Percentiles rank a stretch among this genome's conserved stretches.
Evolutionary conservation across 2,113 vertebrate genomes (phyloP).

Genomic region (Xerus inauris): DNA sequence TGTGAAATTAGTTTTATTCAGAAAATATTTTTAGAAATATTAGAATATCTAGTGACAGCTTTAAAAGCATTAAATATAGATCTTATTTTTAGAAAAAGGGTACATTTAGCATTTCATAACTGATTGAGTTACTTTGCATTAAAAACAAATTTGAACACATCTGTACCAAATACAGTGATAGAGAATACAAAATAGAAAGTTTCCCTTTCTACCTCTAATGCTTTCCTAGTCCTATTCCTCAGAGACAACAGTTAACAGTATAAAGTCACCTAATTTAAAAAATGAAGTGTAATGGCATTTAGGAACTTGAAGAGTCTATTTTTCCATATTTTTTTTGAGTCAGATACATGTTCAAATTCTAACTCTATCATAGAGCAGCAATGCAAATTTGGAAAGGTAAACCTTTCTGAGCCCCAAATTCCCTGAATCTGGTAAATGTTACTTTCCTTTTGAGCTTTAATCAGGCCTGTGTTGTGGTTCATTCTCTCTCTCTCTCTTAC

Average conservation of each 20-base stretch:
- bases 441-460: not conserved
- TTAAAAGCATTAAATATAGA: not conserved
- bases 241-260: not conserved
- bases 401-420: not conserved
- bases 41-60: not conserved
- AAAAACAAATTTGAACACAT: not conserved
- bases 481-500: not conserved
- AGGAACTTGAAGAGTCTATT: not conserved
- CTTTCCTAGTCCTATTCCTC: not conserved
- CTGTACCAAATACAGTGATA: not conserved
- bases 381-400: not conserved
- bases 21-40: conserved; percentile 48
- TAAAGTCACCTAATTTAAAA: conserved; percentile 10
- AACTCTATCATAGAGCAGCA: not conserved
- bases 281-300: not conserved
- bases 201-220: not conserved
- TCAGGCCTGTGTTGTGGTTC: not conserved
- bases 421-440: not conserved
- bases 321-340: not conserved
- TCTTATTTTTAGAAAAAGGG: conserved; percentile 37
- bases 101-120: not conserved
- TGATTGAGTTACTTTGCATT: conserved; percentile 4
- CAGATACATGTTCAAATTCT: not conserved
- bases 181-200: not conserved
- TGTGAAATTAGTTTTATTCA: conserved; percentile 43